These are phyloP conservation scores for Zapus hudsonius DNA, from an alignment of 2,113 vertebrate species.

Conservation along the genomic window DNA sequence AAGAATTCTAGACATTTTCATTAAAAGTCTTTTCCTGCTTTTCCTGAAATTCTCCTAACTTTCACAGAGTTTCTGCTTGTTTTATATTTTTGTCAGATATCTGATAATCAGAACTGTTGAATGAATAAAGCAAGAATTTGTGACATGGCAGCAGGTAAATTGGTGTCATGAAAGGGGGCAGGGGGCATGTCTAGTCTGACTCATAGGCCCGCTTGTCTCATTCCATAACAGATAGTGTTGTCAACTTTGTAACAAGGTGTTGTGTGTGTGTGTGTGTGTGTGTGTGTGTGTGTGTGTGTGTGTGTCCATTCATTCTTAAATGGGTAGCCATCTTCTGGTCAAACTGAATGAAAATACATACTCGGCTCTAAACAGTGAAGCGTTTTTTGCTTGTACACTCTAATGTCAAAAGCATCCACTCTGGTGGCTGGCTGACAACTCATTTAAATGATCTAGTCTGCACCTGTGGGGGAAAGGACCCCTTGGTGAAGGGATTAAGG, in stretches of 20 bases:
- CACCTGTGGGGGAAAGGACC: background rate
- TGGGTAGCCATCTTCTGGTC: background rate
- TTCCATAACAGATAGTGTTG: background rate
- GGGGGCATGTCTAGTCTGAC: background rate
- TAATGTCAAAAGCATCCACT: conserved; percentile 12
- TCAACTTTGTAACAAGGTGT: background rate
- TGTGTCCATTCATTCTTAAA: background rate
- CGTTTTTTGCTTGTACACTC: background rate
- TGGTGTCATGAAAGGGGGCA: background rate
- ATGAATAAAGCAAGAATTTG: background rate
- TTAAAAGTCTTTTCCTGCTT: background rate
- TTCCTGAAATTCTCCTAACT: background rate
- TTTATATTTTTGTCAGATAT: background rate
- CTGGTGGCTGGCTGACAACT: background rate
- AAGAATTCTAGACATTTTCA: conserved; percentile 43
- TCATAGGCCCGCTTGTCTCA: background rate
- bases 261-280: too few species aligned
- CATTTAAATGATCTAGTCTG: conserved; percentile 5
- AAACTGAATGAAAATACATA: background rate
- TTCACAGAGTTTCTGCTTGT: background rate
- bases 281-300: too few species aligned
- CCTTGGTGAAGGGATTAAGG: conserved; percentile 20
- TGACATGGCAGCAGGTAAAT: background rate
- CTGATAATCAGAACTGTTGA: background rate
- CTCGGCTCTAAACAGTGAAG: background rate